Evolutionary conservation across 2,113 vertebrate genomes (phyloP).

Genomic region (Crotophaga sulcirostris): DNA sequence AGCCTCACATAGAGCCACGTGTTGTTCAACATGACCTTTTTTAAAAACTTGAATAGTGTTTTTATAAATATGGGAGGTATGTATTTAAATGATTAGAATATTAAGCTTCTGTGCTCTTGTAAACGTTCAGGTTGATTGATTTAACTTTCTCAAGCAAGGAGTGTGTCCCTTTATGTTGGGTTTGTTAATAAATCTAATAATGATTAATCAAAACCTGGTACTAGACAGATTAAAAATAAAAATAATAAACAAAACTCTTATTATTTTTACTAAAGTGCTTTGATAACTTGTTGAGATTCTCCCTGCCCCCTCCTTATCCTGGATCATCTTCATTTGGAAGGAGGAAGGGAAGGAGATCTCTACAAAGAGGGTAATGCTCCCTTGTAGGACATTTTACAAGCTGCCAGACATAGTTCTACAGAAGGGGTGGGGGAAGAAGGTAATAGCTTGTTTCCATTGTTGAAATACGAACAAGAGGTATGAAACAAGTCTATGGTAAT

Average conservation of each 20-base stretch:
- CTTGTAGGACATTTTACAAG: not conserved
- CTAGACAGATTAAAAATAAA: not conserved
- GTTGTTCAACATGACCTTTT: not conserved
- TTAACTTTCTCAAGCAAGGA: not conserved
- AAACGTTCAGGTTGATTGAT: not conserved
- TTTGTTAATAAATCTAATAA: not conserved
- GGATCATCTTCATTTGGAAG: not conserved
- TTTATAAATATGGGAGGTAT: not conserved
- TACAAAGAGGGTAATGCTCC: not conserved
- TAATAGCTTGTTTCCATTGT: not conserved
- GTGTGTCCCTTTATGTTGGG: not conserved
- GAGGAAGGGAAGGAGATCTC: not conserved
- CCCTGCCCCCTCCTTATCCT: not conserved
- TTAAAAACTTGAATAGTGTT: not conserved
- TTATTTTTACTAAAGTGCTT: not conserved
- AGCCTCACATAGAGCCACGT: not conserved
- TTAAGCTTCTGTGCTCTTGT: not conserved
- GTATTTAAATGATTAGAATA: not conserved
- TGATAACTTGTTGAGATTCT: not conserved
- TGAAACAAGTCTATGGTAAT: not conserved
- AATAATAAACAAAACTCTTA: not conserved
- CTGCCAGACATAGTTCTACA: not conserved
- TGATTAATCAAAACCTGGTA: not conserved
- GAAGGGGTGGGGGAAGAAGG: fast-evolving
- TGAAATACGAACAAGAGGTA: not conserved